These are phyloP conservation scores for Mus spretus DNA, from an alignment of 2,797 vertebrate genomes.

Conservation along the genomic window DNA sequence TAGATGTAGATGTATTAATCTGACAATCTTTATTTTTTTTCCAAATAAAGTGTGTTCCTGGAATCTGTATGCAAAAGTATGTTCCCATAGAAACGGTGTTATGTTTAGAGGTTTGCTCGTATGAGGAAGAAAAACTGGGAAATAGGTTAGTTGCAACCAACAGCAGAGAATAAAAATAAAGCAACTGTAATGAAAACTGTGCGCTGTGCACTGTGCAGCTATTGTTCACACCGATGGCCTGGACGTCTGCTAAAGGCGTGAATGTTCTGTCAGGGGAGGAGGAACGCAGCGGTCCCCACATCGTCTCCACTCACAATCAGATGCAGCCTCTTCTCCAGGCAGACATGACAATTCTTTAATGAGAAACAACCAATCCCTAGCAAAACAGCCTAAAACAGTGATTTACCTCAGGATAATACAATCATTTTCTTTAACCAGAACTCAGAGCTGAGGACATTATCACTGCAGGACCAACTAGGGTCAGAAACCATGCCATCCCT, in stretches of 20 bases:
- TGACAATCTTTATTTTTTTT: conserved; percentile 57
- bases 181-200: not conserved
- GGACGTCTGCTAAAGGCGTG: not conserved
- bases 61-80: conserved; percentile 41
- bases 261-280: not conserved
- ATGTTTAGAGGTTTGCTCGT: conserved; percentile 63
- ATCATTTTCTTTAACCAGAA: not conserved
- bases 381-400: not conserved
- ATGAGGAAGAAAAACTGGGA: conserved; percentile 50
- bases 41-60: conserved; percentile 65
- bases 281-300: not conserved
- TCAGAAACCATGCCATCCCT: not conserved
- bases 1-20: conserved; percentile 53
- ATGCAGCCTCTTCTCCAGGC: not conserved
- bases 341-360: not conserved
- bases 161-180: conserved; percentile 42
- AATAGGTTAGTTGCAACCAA: conserved; percentile 39
- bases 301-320: not conserved
- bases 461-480: not conserved
- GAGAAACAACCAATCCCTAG: conserved; percentile 10
- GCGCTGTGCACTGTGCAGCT: not conserved
- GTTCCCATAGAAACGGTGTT: conserved; percentile 73
- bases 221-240: not conserved
- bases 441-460: conserved; percentile 22
- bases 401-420: not conserved